A percentile compares a stretch with the other conserved stretches of the same genome.
Conservation (phyloP, 2,797 vertebrate genomes). For the Antennarius maculatus region DNA sequence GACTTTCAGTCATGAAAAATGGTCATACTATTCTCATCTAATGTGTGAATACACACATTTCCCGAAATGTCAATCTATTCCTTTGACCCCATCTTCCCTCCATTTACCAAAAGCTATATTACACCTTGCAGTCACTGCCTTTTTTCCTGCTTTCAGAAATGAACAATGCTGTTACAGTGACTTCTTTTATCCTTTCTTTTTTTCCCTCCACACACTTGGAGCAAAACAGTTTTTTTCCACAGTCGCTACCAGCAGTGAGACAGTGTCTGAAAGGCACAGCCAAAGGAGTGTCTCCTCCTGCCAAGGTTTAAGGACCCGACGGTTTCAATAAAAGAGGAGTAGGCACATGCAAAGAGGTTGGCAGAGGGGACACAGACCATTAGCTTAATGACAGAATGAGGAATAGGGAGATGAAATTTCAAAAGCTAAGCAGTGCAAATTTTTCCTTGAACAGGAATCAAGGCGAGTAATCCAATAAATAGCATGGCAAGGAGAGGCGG, state of each 20-base stretch:
- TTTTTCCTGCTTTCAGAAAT: constrained; percentile 31
- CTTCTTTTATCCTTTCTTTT: constrained; percentile 40
- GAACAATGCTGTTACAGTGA: constrained; percentile 42
- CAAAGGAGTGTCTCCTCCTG: constrained; percentile 80
- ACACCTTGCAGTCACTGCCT: constrained; percentile 13
- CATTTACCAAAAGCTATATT: constrained; percentile 4
- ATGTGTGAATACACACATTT: background rate
- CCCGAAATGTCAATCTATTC: background rate
- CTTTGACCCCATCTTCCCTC: constrained; percentile 18
- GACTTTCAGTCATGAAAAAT: background rate
- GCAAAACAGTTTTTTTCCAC: constrained; percentile 31
- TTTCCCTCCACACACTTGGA: constrained; percentile 20
- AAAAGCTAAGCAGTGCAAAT: constrained; percentile 79
- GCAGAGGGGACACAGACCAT: constrained; percentile 86
- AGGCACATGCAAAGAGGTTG: constrained; percentile 80
- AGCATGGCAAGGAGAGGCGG: constrained; percentile 44
- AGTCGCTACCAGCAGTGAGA: constrained; percentile 35
- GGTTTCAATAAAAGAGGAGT: constrained; percentile 78
- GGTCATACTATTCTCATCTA: background rate
- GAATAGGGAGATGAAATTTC: constrained; percentile 79
- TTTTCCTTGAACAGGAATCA: constrained; percentile 79
- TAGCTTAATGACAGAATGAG: constrained; percentile 90
- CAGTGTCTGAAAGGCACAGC: constrained; percentile 59
- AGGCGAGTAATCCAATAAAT: constrained; percentile 78
- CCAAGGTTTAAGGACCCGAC: constrained; percentile 77